Evolutionary conservation across 2,797 vertebrate species (phyloP).

Genomic region (Myiotriccus ornatus): DNA sequence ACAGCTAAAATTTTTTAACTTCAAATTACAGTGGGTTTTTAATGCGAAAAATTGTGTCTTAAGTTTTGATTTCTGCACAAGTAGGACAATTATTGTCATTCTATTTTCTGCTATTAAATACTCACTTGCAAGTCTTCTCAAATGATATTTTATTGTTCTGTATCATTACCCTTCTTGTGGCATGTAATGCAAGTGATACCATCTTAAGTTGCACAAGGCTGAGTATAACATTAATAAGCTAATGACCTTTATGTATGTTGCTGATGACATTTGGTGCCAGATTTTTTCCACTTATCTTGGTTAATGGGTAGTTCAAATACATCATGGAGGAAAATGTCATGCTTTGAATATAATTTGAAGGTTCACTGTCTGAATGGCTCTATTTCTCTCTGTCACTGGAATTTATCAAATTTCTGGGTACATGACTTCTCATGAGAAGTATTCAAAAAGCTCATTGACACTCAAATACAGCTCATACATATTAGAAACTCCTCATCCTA

Average conservation of each 20-base stretch:
- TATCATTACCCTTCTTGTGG: not conserved
- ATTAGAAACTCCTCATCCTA: constrained; percentile 31
- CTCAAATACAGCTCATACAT: constrained; percentile 39
- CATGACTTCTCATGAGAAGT: constrained; percentile 52
- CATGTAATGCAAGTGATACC: not conserved
- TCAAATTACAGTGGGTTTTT: not conserved
- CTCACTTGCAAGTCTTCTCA: not conserved
- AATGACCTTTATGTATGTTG: not conserved
- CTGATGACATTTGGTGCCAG: not conserved
- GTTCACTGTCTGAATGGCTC: not conserved
- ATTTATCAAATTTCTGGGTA: constrained; percentile 41
- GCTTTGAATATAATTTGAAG: constrained; percentile 17
- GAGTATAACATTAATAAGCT: not conserved
- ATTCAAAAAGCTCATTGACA: constrained; percentile 51
- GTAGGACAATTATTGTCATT: not conserved
- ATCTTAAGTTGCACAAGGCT: not conserved
- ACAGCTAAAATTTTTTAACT: not conserved
- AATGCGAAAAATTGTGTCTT: not conserved
- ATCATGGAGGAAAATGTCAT: constrained; percentile 2
- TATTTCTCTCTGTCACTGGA: constrained; percentile 9
- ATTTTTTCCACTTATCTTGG: not conserved
- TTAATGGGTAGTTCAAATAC: not conserved
- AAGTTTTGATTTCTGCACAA: not conserved
- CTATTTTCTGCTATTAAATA: not conserved
- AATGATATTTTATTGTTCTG: not conserved